Conservation (phyloP, 2,888 invertebrate genomes). For the Elgonia sp. region DNA sequence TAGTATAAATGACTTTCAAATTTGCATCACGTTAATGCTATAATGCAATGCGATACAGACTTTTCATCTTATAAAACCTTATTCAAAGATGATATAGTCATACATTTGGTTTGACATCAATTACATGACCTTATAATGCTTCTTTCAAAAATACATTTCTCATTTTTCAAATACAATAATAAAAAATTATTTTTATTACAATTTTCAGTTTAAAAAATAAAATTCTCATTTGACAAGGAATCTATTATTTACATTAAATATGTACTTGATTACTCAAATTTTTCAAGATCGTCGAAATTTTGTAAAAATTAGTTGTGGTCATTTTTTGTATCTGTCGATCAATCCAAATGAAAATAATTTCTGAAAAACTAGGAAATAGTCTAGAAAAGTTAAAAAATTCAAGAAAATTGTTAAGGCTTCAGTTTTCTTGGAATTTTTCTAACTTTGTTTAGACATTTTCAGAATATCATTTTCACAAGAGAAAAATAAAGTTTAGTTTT, state of each 20-base stretch:
- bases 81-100: conserved; percentile 59
- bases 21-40: conserved; percentile 23
- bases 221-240: conserved; percentile 31
- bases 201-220: conserved; percentile 8
- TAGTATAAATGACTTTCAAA: conserved; percentile 50
- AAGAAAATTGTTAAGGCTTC: too few relatives aligned
- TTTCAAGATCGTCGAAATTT: too few relatives aligned
- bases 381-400: too few relatives aligned
- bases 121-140: conserved; percentile 69
- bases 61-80: conserved; percentile 62
- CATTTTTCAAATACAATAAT: conserved; percentile 18
- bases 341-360: too few relatives aligned
- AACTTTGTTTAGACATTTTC: too few relatives aligned
- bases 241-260: not conserved
- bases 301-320: too few relatives aligned
- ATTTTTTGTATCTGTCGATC: too few relatives aligned
- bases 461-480: too few relatives aligned
- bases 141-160: conserved; percentile 64
- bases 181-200: conserved; percentile 23
- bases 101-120: conserved; percentile 60
- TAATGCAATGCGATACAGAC: conserved; percentile 33
- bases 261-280: too few relatives aligned
- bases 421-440: too few relatives aligned
- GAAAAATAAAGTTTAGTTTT: too few relatives aligned
- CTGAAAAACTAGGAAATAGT: too few relatives aligned